Percentiles rank a stretch among this genome's conserved stretches.
These are phyloP conservation scores for Andrena bicolor DNA, from an alignment of 2,888 invertebrate species.

Conservation along the genomic window DNA sequence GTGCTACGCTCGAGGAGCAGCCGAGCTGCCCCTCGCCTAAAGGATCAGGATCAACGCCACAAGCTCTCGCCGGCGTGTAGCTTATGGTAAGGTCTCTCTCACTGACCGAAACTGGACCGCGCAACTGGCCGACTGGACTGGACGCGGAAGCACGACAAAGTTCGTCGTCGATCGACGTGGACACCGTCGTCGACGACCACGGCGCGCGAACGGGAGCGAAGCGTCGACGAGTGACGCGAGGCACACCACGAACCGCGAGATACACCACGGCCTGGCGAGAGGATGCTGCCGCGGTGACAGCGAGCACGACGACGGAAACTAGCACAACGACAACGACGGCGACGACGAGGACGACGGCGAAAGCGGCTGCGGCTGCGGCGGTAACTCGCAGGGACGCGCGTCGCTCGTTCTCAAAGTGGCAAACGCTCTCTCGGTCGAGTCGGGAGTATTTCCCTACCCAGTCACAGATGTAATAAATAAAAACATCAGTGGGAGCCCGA, in stretches of 20 bases:
- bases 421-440: conserved; percentile 84
- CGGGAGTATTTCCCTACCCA: conserved; percentile 85
- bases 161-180: conserved; percentile 30
- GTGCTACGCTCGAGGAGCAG: conserved; percentile 51
- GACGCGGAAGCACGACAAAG: conserved; percentile 8
- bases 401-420: conserved; percentile 83
- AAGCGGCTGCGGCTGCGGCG: conserved; percentile 83
- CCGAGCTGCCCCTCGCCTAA: conserved; percentile 51
- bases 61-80: conserved; percentile 23
- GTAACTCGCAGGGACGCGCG: conserved; percentile 82
- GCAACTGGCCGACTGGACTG: neutral
- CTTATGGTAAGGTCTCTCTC: conserved; percentile 7
- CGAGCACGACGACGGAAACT: conserved; percentile 20
- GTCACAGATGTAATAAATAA: conserved; percentile 85
- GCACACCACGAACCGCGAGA: conserved; percentile 30
- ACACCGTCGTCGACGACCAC: conserved; percentile 41
- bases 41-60: conserved; percentile 14
- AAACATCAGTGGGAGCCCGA: conserved; percentile 84
- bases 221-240: conserved; percentile 18
- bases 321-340: conserved; percentile 40
- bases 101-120: conserved; percentile 29
- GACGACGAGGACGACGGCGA: conserved; percentile 57
- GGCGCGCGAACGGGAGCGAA: neutral
- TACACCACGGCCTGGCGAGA: conserved; percentile 37
- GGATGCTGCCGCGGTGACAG: conserved; percentile 40